A percentile compares a stretch with the other conserved stretches of the same genome.
phyloP scores from a whole-genome alignment of 2,888 invertebrate species.

The Cheilosia soror region DNA sequence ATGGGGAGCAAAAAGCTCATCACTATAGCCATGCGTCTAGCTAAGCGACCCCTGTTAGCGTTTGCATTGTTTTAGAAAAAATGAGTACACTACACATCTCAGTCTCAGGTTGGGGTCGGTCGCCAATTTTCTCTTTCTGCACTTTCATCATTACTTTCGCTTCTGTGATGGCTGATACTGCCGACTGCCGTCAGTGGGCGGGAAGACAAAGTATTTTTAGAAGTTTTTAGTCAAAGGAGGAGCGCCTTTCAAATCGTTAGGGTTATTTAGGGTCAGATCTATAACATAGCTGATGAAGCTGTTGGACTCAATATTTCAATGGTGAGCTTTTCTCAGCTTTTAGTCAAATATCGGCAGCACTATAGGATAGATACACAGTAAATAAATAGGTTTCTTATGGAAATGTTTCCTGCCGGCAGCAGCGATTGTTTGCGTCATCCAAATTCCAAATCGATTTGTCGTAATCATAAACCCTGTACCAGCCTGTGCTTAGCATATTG shows the following conservation, averaged over 20 bases:
- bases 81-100: background rate
- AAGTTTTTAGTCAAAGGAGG: slow-evolving; percentile 9
- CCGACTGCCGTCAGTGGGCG: slow-evolving; percentile 8
- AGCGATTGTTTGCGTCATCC: no score
- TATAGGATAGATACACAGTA: no score
- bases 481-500: no score
- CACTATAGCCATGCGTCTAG: background rate
- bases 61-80: slow-evolving; percentile 63
- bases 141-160: slow-evolving; percentile 77
- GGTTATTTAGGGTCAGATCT: slow-evolving; percentile 49
- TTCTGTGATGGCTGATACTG: slow-evolving; percentile 55
- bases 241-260: background rate
- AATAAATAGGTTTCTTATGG: no score
- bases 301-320: slow-evolving; percentile 14
- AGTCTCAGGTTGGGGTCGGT: slow-evolving; percentile 21
- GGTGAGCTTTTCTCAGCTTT: slow-evolving; percentile 38
- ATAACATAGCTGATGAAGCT: background rate
- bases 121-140: slow-evolving; percentile 72
- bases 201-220: slow-evolving; percentile 50
- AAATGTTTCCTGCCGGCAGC: no score
- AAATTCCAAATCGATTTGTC: no score
- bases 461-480: no score
- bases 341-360: background rate
- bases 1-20: slow-evolving; percentile 47
- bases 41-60: slow-evolving; percentile 8